Conservation (phyloP, 2,888 invertebrate species). For the Agrochola lota region DNA sequence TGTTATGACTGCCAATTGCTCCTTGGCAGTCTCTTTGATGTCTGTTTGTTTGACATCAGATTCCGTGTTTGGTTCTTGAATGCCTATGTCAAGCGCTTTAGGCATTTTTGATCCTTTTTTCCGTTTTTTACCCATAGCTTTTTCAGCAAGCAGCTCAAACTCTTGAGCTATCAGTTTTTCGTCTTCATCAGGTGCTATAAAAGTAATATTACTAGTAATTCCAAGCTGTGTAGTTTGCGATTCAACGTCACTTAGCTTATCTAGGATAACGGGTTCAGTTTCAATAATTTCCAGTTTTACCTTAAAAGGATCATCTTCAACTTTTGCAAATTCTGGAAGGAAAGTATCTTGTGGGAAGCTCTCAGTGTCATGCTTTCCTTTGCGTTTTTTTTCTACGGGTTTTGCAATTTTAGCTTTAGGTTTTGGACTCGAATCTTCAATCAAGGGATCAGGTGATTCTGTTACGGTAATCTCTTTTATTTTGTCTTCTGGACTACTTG, state of each 20-base stretch:
- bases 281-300: slow-evolving; percentile 22
- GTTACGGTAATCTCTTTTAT: slow-evolving; percentile 12
- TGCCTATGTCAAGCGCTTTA: slow-evolving; percentile 49
- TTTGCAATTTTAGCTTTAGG: slow-evolving; percentile 82
- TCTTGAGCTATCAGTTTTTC: slow-evolving; percentile 49
- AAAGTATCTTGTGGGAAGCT: slow-evolving; percentile 22
- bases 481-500: slow-evolving; percentile 32
- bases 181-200: slow-evolving; percentile 33
- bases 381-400: slow-evolving; percentile 82
- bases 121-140: slow-evolving; percentile 68
- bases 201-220: slow-evolving; percentile 18
- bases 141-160: slow-evolving; percentile 60
- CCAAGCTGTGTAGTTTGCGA: not conserved
- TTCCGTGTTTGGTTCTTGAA: slow-evolving; percentile 46
- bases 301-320: slow-evolving; percentile 22
- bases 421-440: slow-evolving; percentile 69
- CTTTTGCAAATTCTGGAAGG: slow-evolving; percentile 16
- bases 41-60: slow-evolving; percentile 35
- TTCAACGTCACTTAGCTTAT: slow-evolving; percentile 5
- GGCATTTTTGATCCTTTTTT: slow-evolving; percentile 70
- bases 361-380: slow-evolving; percentile 67
- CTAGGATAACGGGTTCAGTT: not conserved
- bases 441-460: slow-evolving; percentile 11
- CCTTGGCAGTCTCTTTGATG: slow-evolving; percentile 26
- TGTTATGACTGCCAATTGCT: slow-evolving; percentile 46